Percentiles rank a stretch among this genome's conserved stretches.
Evolutionary conservation across 2,888 invertebrate species (phyloP).

Genomic region (Epinotia nisella): DNA sequence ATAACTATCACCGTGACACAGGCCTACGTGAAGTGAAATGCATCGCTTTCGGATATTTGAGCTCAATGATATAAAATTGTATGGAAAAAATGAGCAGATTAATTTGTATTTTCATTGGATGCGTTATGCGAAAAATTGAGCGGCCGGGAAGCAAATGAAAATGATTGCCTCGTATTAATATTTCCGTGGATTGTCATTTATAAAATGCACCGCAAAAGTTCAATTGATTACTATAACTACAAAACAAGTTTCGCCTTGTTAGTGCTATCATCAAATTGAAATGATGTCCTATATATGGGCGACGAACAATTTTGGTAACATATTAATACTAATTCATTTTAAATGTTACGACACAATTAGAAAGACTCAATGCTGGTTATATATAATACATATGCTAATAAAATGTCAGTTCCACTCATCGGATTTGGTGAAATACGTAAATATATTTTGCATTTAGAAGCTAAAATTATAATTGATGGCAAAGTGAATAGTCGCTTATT

Average conservation of each 20-base stretch:
- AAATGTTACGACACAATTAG: slow-evolving; percentile 15
- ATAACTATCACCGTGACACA: slow-evolving; percentile 74
- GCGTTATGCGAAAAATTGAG: slow-evolving; percentile 84
- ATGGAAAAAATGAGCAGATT: slow-evolving; percentile 84
- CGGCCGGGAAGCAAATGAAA: slow-evolving; percentile 77
- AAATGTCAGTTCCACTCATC: slow-evolving; percentile 46
- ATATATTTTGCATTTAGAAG: slow-evolving; percentile 76
- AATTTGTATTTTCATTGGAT: slow-evolving; percentile 82
- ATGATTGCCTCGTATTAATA: slow-evolving; percentile 76
- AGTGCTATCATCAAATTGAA: slow-evolving; percentile 44
- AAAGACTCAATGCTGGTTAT: slow-evolving; percentile 28
- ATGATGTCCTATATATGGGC: neutral
- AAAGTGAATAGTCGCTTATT: slow-evolving; percentile 79
- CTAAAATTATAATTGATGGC: slow-evolving; percentile 80
- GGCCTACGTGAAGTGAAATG: slow-evolving; percentile 74
- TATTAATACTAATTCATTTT: slow-evolving; percentile 7
- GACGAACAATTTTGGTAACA: neutral
- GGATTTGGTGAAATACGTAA: slow-evolving; percentile 71
- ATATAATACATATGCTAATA: slow-evolving; percentile 33
- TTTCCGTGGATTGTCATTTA: slow-evolving; percentile 70
- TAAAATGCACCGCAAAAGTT: slow-evolving; percentile 51
- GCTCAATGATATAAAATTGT: slow-evolving; percentile 82
- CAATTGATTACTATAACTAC: slow-evolving; percentile 44
- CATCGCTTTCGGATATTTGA: slow-evolving; percentile 76
- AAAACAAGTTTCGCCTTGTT: slow-evolving; percentile 44